A percentile compares a stretch with the other conserved stretches of the same genome.
phyloP scores from a whole-genome alignment of 2,888 invertebrate species.

The Lycaena phlaeas region DNA sequence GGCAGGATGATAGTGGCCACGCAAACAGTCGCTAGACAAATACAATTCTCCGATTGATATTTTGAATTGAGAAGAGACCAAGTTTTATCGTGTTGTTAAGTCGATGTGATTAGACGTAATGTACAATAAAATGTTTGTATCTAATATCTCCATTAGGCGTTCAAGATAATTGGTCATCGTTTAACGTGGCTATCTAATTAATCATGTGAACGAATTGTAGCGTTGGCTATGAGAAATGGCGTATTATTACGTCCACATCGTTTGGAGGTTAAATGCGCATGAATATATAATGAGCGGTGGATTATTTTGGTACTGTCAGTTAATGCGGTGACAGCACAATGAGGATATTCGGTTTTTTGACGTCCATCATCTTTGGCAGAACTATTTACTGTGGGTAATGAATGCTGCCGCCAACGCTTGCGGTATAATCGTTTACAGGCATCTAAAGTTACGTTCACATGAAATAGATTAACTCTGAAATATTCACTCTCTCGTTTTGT shows the following conservation, averaged over 20 bases:
- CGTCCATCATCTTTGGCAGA: conserved; percentile 40
- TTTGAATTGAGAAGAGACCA: no score
- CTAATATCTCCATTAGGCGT: conserved; percentile 22
- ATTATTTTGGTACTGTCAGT: conserved; percentile 68
- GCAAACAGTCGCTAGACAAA: no score
- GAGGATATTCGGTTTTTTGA: conserved; percentile 49
- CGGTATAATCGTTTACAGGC: background rate
- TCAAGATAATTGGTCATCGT: conserved; percentile 24
- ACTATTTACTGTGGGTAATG: conserved; percentile 31
- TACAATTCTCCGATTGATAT: no score
- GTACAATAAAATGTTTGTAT: conserved; percentile 25
- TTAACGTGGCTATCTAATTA: conserved; percentile 14
- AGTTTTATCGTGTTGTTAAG: no score
- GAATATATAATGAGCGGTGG: conserved; percentile 60
- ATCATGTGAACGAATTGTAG: conserved; percentile 39
- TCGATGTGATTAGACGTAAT: conserved; percentile 25
- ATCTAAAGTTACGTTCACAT: background rate
- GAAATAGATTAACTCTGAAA: background rate
- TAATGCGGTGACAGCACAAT: conserved; percentile 65
- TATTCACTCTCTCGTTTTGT: no score
- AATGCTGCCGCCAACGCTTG: conserved; percentile 33
- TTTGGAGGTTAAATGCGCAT: conserved; percentile 54
- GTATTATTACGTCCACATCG: conserved; percentile 45
- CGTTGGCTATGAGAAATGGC: conserved; percentile 37
- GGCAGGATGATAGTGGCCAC: no score